A percentile compares a stretch with the other conserved stretches of the same genome.
phyloP scores from a whole-genome alignment of 2,113 vertebrate species.

The Cyanoramphus novaezelandiae region DNA sequence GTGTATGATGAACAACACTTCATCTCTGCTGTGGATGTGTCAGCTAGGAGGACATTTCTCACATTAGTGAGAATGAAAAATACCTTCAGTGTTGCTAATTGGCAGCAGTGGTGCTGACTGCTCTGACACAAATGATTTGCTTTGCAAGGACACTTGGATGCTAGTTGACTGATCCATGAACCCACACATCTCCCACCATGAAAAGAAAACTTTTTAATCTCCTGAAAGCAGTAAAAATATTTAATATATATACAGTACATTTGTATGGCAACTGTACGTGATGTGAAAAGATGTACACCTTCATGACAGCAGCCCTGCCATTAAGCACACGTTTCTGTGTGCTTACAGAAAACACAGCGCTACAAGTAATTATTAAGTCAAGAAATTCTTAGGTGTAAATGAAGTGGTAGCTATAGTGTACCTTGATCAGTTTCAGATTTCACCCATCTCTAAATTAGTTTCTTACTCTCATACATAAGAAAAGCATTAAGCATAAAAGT shows the following conservation, averaged over 20 bases:
- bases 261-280: neutral
- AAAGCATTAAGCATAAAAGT: neutral
- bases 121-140: neutral
- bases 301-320: neutral
- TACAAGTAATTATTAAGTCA: neutral
- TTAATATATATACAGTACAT: neutral
- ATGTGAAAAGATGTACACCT: accelerated
- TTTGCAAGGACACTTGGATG: neutral
- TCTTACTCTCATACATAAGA: neutral
- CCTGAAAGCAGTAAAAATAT: neutral
- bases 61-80: neutral
- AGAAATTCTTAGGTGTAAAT: neutral
- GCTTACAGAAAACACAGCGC: neutral
- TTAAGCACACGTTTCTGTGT: neutral
- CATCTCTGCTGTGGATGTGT: neutral
- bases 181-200: neutral
- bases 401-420: neutral
- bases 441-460: neutral
- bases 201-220: neutral
- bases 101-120: neutral
- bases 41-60: neutral
- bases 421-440: neutral
- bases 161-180: neutral
- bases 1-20: neutral
- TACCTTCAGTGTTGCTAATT: neutral